phyloP scores from a whole-genome alignment of 1,140 invertebrate species.

The Battus philenor region DNA sequence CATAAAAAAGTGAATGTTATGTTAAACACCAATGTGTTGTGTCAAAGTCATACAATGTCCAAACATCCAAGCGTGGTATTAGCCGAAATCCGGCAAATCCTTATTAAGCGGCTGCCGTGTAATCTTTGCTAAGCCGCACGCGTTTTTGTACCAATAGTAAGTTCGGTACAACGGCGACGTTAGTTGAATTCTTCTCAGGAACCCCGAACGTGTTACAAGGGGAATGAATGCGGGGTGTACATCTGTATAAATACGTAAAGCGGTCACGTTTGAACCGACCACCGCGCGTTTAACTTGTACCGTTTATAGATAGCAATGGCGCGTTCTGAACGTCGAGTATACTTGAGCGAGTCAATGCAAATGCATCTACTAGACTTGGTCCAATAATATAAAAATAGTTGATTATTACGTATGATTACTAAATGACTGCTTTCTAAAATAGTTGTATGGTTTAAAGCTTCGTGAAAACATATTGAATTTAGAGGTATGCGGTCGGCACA shows the following conservation, averaged over 20 bases:
- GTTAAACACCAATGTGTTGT: not conserved
- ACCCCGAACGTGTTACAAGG: constrained; percentile 21
- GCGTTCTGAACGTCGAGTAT: constrained; percentile 22
- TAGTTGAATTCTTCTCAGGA: constrained; percentile 56
- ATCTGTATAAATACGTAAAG: constrained; percentile 68
- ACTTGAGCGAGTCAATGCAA: constrained; percentile 13
- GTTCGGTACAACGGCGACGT: constrained; percentile 33
- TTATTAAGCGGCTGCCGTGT: constrained; percentile 46
- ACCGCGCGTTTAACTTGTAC: constrained; percentile 49
- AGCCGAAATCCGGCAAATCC: constrained; percentile 41
- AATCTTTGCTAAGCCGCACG: constrained; percentile 49
- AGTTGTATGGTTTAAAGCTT: no score
- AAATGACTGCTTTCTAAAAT: no score
- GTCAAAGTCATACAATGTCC: not conserved
- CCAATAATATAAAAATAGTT: no score
- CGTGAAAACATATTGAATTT: no score
- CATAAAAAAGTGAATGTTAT: not conserved
- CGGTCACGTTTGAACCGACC: constrained; percentile 50
- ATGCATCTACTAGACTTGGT: no score
- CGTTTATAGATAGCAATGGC: constrained; percentile 24
- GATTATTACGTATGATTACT: no score
- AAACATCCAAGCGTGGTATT: constrained; percentile 18
- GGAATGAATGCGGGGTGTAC: constrained; percentile 22
- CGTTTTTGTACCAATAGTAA: constrained; percentile 51
- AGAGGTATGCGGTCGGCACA: not conserved